Percentiles rank a stretch among this genome's conserved stretches.
These are phyloP conservation scores for Tetramorium alpestre DNA, from an alignment of 1,140 invertebrate genomes.

Conservation along the genomic window DNA sequence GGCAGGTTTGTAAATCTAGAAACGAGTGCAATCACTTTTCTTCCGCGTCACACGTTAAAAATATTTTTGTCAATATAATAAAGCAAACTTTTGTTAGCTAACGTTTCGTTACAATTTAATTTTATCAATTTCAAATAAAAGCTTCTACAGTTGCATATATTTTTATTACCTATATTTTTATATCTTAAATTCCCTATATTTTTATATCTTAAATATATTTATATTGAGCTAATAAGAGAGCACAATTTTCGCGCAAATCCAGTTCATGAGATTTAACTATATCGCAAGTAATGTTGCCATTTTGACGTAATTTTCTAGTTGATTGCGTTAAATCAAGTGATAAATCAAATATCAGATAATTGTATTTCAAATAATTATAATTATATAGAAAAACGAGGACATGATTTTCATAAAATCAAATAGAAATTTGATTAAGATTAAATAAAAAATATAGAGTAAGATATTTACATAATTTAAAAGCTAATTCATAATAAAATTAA, in stretches of 20 bases:
- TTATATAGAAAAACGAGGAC: background rate
- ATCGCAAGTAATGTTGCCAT: background rate
- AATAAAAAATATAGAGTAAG: background rate
- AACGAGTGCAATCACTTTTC: slow-evolving; percentile 2
- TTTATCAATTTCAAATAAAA: background rate
- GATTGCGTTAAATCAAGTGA: background rate
- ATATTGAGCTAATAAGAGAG: background rate
- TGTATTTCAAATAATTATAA: background rate
- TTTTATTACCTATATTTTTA: background rate
- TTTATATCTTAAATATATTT: background rate
- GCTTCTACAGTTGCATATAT: no score
- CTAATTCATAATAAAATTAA: background rate
- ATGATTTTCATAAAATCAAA: background rate
- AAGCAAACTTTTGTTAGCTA: background rate
- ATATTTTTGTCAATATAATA: slow-evolving; percentile 1
- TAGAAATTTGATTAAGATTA: background rate
- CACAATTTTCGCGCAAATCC: background rate
- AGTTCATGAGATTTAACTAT: background rate
- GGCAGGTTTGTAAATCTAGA: slow-evolving; percentile 38
- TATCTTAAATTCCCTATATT: background rate
- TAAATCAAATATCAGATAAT: background rate
- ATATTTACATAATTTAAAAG: background rate
- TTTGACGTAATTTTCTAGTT: background rate
- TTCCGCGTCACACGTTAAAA: background rate
- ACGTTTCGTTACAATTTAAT: background rate